A percentile compares a stretch with the other conserved stretches of the same genome.
Evolutionary conservation across 2,888 invertebrate species (phyloP).

Genomic region (Coenonympha glycerion): DNA sequence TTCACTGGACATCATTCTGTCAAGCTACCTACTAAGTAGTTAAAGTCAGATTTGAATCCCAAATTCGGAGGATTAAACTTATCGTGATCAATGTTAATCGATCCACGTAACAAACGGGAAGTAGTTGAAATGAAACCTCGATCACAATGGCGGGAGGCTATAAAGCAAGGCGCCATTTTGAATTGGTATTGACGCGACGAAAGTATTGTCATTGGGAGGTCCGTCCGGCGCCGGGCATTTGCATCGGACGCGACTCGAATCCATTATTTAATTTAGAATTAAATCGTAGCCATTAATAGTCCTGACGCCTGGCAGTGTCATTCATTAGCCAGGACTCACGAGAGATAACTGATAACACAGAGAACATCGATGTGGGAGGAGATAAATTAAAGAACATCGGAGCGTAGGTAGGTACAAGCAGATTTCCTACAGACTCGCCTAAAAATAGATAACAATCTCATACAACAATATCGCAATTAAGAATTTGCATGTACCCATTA

Average conservation of each 20-base stretch:
- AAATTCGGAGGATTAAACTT: constrained; percentile 16
- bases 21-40: too few relatives aligned
- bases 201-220: constrained; percentile 66
- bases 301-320: constrained; percentile 9
- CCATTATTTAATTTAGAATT: constrained; percentile 47
- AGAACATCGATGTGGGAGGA: too few relatives aligned
- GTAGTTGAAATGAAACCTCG: constrained; percentile 48
- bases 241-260: constrained; percentile 67
- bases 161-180: constrained; percentile 71
- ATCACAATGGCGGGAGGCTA: constrained; percentile 32
- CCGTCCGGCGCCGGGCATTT: constrained; percentile 74
- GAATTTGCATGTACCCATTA: constrained; percentile 35
- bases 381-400: too few relatives aligned
- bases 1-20: too few relatives aligned
- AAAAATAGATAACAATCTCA: background rate
- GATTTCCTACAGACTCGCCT: background rate
- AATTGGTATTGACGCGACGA: constrained; percentile 60
- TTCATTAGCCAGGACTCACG: background rate
- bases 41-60: constrained; percentile 6
- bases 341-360: background rate
- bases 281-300: constrained; percentile 37
- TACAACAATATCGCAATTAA: constrained; percentile 23
- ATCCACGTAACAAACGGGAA: constrained; percentile 54
- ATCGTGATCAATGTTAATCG: constrained; percentile 45
- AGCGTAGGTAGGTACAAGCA: too few relatives aligned